These are phyloP conservation scores for Heliconius hortense DNA, from an alignment of 2,888 invertebrate species.

Conservation along the genomic window DNA sequence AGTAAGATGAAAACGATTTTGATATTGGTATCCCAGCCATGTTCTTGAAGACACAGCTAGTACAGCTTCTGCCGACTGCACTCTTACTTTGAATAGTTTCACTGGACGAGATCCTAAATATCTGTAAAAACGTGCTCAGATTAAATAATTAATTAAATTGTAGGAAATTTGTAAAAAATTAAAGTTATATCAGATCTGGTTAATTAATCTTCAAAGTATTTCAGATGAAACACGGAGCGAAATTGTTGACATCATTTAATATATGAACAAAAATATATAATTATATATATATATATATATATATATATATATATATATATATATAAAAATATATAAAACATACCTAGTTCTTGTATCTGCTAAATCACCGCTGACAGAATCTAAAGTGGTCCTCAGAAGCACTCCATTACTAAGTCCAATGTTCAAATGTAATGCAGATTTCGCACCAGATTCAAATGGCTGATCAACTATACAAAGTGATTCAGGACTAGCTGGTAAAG, in stretches of 20 bases:
- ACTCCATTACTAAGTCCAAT: constrained; percentile 99
- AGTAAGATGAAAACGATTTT: constrained; percentile 97
- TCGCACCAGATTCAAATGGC: constrained; percentile 86
- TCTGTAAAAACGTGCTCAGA: constrained; percentile 47
- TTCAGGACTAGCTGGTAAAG: constrained; percentile 97
- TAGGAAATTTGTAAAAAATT: neutral
- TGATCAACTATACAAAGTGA: constrained; percentile 97
- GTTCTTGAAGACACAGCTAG: constrained; percentile 98
- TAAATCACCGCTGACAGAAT: constrained; percentile 97
- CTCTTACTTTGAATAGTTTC: constrained; percentile 96
- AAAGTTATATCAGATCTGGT: constrained; percentile 71
- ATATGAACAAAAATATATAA: neutral
- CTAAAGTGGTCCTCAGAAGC: constrained; percentile 94
- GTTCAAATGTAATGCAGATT: constrained; percentile 92
- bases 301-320: neutral
- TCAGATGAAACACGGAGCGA: constrained; percentile 85
- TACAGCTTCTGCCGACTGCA: constrained; percentile 98
- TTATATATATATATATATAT: neutral
- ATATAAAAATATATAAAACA: constrained; percentile 10
- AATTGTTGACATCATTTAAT: constrained; percentile 69
- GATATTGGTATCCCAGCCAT: constrained; percentile 99
- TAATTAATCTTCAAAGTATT: constrained; percentile 79
- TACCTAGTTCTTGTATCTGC: constrained; percentile 97
- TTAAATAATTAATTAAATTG: constrained; percentile 5
- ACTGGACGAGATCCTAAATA: constrained; percentile 98